Evolutionary conservation across 2,797 vertebrate genomes (phyloP).

Genomic region (Lithobates pipiens): DNA sequence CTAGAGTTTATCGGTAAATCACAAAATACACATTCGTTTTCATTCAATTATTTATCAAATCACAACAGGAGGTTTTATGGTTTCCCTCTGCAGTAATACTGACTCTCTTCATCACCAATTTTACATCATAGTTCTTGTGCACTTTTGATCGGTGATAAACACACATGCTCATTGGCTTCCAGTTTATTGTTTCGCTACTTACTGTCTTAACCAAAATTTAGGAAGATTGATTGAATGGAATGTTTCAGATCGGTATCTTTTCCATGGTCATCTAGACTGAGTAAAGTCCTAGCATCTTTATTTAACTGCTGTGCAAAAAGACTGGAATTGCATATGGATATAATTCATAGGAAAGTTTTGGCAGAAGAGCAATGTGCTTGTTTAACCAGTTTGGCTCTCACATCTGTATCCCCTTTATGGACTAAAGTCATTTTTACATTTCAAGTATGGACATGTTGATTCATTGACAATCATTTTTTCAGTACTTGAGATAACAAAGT

Average conservation of each 20-base stretch:
- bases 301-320: conserved; percentile 16
- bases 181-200: conserved; percentile 9
- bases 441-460: too few relatives aligned
- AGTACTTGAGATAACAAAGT: too few relatives aligned
- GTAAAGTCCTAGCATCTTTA: background rate
- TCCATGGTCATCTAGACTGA: conserved; percentile 2
- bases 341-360: conserved; percentile 11
- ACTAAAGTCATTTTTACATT: too few relatives aligned
- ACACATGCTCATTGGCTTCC: conserved; percentile 4
- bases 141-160: conserved; percentile 18
- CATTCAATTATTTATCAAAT: conserved; percentile 37
- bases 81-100: conserved; percentile 16
- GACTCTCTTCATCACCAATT: conserved; percentile 22
- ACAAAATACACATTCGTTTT: conserved; percentile 26
- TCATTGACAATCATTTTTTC: too few relatives aligned
- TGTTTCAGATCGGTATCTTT: conserved; percentile 27
- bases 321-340: background rate
- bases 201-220: conserved; percentile 25
- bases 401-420: too few relatives aligned
- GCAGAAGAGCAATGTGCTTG: background rate
- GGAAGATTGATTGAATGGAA: conserved; percentile 12
- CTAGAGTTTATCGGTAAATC: conserved; percentile 25
- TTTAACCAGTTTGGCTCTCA: background rate
- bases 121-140: background rate
- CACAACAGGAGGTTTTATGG: conserved; percentile 34